phyloP scores from a whole-genome alignment of 2,797 vertebrate species.

The Syndactyla subalaris region DNA sequence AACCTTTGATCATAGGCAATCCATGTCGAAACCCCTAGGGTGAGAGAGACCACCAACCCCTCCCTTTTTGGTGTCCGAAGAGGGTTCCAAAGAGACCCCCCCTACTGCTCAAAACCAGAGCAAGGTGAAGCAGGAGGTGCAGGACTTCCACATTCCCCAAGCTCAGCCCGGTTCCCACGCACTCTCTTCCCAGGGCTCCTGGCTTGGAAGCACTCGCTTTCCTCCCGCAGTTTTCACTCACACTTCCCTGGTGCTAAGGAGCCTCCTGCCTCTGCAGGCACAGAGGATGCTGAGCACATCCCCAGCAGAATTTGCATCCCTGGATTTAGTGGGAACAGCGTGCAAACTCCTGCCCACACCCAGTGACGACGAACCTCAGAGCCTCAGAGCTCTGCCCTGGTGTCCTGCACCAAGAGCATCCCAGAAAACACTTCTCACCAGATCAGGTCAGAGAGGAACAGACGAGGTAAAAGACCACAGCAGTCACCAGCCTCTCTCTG shows the following conservation, averaged over 20 bases:
- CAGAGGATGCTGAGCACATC: neutral
- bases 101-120: neutral
- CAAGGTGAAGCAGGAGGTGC: neutral
- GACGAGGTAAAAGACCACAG: neutral
- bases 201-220: neutral
- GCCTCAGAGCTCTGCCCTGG: rapidly evolving
- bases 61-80: neutral
- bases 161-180: neutral
- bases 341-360: neutral
- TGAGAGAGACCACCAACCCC: neutral
- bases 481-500: neutral
- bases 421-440: neutral
- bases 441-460: neutral
- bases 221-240: neutral
- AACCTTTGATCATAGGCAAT: rapidly evolving
- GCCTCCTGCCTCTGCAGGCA: slow-evolving; percentile 1
- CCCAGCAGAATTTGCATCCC: neutral
- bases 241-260: neutral
- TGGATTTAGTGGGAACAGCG: rapidly evolving
- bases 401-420: neutral
- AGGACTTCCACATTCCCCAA: neutral
- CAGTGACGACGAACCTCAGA: rapidly evolving
- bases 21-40: rapidly evolving
- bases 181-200: neutral
- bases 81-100: rapidly evolving